A percentile compares a stretch with the other conserved stretches of the same genome.
Evolutionary conservation across 2,113 vertebrate species (phyloP).

Genomic region (Nesoenas mayeri): DNA sequence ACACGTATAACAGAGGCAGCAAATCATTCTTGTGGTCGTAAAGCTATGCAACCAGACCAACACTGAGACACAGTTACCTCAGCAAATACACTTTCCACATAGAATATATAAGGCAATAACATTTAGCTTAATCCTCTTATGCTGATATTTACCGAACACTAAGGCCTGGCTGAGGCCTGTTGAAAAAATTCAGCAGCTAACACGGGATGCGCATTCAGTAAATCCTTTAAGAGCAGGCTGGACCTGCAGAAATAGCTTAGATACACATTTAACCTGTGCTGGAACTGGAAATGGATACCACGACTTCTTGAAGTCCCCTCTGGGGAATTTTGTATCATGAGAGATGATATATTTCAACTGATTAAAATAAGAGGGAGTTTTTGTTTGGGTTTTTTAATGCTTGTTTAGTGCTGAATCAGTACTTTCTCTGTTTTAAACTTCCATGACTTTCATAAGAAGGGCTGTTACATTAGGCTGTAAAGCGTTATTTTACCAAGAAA

Average conservation of each 20-base stretch:
- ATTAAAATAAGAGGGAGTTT: fast-evolving
- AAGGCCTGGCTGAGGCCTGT: background rate
- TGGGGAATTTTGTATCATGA: background rate
- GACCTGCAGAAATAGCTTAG: background rate
- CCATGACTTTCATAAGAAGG: background rate
- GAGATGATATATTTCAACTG: background rate
- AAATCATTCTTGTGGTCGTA: background rate
- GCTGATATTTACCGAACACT: background rate
- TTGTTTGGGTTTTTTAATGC: background rate
- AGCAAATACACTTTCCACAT: background rate
- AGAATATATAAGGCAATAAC: background rate
- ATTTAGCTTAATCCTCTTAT: background rate
- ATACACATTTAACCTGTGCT: background rate
- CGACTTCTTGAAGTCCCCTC: background rate
- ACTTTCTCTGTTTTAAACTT: background rate
- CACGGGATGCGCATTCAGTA: background rate
- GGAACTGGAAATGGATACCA: background rate
- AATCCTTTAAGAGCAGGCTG: background rate
- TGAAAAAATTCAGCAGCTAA: background rate
- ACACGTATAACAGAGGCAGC: background rate
- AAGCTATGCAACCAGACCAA: background rate
- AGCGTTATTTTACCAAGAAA: background rate
- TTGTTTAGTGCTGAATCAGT: background rate
- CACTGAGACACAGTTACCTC: fast-evolving
- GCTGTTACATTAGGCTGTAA: background rate